Evolutionary conservation across 1,140 invertebrate species (phyloP), one percentile per base, ranked within the genome.

Genomic region (Aplysia californica): DNA sequence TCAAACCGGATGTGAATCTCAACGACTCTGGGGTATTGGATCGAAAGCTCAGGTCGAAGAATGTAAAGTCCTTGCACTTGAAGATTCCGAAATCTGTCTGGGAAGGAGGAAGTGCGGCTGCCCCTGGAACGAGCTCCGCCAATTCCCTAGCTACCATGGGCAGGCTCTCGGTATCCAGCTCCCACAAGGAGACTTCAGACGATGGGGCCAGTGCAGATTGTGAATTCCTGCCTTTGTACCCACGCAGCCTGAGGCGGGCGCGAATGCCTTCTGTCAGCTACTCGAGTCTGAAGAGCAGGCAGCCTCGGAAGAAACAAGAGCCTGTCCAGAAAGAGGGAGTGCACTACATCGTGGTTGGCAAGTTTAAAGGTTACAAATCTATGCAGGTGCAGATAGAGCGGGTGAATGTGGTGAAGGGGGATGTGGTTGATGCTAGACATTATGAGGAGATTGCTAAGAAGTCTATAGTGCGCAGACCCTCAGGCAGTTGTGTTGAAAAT

Each of bases 341-440:
- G 20, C 83, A 86, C 78, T 87, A 85, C 78, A 80, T 86, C 67
- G 79, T 86, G 23, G 77, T 82, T n/a, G 82, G 80, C 10, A 87
- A 82, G 77, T 86, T 86, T 50, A 85, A 85, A 82, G 85, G 84
- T 39, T 64, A 76, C 61, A 81, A 81, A 75, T 68, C 77, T 65
- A 83, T 87, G 83, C 44, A 77, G 29, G 83, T 86, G 21, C 78
- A 81, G 23, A 26, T 86, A 26, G 61, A 82, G 21, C 82, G 76
- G 31, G 73, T 83, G 23, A 77, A 83, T 29, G 70, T 84, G 10
- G 39, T 21, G 20, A 33, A 72, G 20, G 71, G 56, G 73, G 74
- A 81, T 61, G 64, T 58, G 31, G 80, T 86, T 20, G 83, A 76
- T 68, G 81, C 78, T 10, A 67, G 44, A 35, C 74, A 80, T 31